A percentile compares a stretch with the other conserved stretches of the same genome.
Conservation (phyloP, 2,113 vertebrate species). For the Seriola aureovittata region DNA sequence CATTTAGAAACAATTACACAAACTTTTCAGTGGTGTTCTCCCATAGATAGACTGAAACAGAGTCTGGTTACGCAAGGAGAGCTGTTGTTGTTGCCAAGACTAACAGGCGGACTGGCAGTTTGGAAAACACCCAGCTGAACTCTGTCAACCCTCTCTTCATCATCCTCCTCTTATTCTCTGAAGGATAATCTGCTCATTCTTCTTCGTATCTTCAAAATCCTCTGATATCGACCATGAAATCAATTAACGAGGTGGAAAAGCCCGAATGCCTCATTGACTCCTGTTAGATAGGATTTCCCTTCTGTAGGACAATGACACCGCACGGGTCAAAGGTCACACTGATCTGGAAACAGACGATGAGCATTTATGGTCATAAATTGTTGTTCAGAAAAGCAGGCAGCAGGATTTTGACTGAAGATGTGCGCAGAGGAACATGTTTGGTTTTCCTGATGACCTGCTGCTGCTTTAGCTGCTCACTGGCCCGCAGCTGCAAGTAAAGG, state of each 20-base stretch:
- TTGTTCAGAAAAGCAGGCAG: background rate
- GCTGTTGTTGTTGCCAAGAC: conserved; percentile 47
- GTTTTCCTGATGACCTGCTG: background rate
- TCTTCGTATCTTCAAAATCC: background rate
- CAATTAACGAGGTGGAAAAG: background rate
- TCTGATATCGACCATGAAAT: conserved; percentile 4
- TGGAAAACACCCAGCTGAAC: conserved; percentile 49
- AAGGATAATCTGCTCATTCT: conserved; percentile 2
- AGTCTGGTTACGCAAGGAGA: conserved; percentile 47
- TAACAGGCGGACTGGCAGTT: conserved; percentile 53
- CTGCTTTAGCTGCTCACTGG: background rate
- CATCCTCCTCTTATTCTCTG: background rate
- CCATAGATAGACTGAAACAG: conserved; percentile 29
- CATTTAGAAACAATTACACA: too few species aligned
- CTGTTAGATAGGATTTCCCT: background rate
- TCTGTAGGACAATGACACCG: background rate
- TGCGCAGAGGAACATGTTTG: too few species aligned
- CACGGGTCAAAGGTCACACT: background rate
- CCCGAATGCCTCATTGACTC: background rate
- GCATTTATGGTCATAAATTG: background rate
- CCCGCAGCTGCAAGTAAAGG: background rate
- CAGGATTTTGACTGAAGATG: too few species aligned
- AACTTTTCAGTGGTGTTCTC: conserved; percentile 35
- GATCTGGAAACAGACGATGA: background rate
- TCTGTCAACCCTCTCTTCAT: conserved; percentile 1